Percentiles rank a stretch among this genome's conserved stretches.
Conservation (phyloP, 53 echinoderm and acorn worm genomes). For the Crossaster papposus region DNA sequence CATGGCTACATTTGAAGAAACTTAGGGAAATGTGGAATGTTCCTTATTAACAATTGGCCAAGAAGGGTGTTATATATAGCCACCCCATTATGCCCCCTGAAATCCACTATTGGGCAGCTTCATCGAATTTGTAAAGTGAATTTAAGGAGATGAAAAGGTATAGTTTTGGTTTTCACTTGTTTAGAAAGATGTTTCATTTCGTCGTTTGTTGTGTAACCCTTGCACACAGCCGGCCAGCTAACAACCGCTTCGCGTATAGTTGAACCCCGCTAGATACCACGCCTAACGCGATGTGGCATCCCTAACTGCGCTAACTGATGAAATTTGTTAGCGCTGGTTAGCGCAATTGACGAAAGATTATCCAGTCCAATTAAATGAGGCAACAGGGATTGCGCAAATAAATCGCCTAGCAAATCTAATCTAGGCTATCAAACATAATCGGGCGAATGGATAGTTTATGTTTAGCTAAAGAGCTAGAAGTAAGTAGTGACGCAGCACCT, state of each 20-base stretch:
- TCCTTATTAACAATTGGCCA: too few species aligned
- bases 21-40: too few species aligned
- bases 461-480: neutral
- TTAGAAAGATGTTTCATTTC: too few species aligned
- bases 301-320: constrained; percentile 60
- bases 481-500: neutral
- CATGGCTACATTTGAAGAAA: too few species aligned
- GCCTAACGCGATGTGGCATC: constrained; percentile 53
- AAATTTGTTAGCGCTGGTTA: constrained; percentile 58
- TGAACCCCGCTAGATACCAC: neutral
- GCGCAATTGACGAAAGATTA: constrained; percentile 56
- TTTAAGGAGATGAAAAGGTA: too few species aligned
- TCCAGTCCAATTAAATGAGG: neutral
- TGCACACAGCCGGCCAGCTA: neutral
- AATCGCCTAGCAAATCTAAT: constrained; percentile 47
- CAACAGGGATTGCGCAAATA: constrained; percentile 20
- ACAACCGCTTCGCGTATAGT: neutral
- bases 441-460: constrained; percentile 26
- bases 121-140: too few species aligned
- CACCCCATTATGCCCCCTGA: too few species aligned
- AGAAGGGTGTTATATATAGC: too few species aligned
- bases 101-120: too few species aligned
- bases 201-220: neutral
- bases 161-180: too few species aligned
- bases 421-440: constrained; percentile 45